A percentile compares a stretch with the other conserved stretches of the same genome.
These are phyloP conservation scores for Drosophila micromelanica DNA, from an alignment of 1,140 invertebrate species.

Conservation along the genomic window DNA sequence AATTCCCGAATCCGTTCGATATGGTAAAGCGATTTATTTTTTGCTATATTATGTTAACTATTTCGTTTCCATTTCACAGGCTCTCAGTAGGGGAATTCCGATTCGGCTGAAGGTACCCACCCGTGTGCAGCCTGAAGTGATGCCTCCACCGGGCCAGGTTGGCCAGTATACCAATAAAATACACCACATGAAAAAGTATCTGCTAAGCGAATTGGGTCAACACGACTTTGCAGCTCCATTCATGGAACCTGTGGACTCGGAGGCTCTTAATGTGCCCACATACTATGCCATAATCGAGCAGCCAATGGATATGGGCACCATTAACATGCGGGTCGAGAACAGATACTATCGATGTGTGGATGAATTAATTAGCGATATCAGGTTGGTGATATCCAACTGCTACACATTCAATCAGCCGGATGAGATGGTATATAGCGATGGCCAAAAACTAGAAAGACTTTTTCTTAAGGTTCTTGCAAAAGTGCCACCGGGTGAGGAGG, in stretches of 20 bases:
- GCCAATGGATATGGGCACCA: slow-evolving; percentile 17
- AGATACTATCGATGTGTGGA: slow-evolving; percentile 14
- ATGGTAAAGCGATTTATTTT: background rate
- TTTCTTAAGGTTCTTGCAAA: background rate
- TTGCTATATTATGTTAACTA: background rate
- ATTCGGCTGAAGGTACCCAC: background rate
- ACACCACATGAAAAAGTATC: background rate
- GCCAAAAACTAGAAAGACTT: background rate
- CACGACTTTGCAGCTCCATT: background rate
- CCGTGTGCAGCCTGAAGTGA: slow-evolving; percentile 1
- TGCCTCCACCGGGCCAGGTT: slow-evolving; percentile 1
- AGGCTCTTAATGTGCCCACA: background rate
- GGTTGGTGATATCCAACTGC: slow-evolving; percentile 11
- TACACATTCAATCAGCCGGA: background rate
- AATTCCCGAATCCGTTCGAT: background rate
- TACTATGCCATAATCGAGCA: slow-evolving; percentile 7
- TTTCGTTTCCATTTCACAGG: background rate
- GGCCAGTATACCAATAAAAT: slow-evolving; percentile 24
- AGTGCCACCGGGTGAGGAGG: background rate
- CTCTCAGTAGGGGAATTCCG: background rate
- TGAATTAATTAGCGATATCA: slow-evolving; percentile 1
- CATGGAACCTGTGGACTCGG: background rate
- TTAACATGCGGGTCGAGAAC: slow-evolving; percentile 5
- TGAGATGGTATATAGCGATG: background rate
- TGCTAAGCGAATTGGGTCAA: background rate